Percentiles rank a stretch among this genome's conserved stretches.
Conservation (phyloP, 2,113 vertebrate genomes). For the Thamnophis sirtalis region DNA sequence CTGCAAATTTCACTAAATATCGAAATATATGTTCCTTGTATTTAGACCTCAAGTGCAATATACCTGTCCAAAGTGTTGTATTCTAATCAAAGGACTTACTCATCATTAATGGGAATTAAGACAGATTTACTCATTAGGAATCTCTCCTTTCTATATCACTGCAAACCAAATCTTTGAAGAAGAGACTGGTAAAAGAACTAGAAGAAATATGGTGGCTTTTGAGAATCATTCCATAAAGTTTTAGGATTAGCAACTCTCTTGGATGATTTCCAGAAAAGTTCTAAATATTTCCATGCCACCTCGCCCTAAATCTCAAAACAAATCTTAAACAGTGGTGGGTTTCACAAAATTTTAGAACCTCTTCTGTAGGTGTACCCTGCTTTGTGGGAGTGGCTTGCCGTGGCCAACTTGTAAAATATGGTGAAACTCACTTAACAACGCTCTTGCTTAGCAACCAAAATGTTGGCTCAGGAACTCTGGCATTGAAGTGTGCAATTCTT, state of each 20-base stretch:
- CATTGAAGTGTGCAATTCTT: too few relatives aligned
- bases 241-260: neutral
- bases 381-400: too few relatives aligned
- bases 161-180: neutral
- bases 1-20: neutral
- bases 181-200: neutral
- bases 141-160: neutral
- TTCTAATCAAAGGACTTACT: neutral
- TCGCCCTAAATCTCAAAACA: neutral
- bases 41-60: neutral
- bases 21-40: neutral
- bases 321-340: too few relatives aligned
- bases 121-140: neutral
- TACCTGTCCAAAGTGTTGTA: neutral
- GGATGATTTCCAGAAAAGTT: neutral
- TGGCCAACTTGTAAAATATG: too few relatives aligned
- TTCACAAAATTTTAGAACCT: too few relatives aligned
- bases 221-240: neutral
- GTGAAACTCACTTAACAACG: too few relatives aligned
- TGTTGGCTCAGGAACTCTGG: too few relatives aligned
- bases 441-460: too few relatives aligned
- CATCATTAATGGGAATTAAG: neutral
- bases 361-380: too few relatives aligned
- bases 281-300: neutral
- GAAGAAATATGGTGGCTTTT: neutral